Conservation (phyloP, 2,113 vertebrate species). For the Hypomesus transpacificus region DNA sequence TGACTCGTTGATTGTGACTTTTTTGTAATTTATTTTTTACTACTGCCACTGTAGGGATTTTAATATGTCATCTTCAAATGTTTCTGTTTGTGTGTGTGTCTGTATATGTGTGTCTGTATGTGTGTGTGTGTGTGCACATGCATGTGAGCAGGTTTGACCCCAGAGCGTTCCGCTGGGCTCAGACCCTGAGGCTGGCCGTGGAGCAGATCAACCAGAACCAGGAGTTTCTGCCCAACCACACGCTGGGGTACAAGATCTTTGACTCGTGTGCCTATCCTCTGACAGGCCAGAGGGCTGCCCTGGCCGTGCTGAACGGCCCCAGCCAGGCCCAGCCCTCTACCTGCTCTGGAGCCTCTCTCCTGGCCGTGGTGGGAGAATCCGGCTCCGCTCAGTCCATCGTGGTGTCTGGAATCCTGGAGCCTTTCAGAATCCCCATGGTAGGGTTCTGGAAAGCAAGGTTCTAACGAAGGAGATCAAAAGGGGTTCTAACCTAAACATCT, state of each 20-base stretch:
- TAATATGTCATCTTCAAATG: not conserved
- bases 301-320: slow-evolving; percentile 62
- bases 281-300: slow-evolving; percentile 64
- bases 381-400: slow-evolving; percentile 72
- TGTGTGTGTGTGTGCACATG: not conserved
- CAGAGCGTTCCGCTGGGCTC: slow-evolving; percentile 71
- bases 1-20: no score
- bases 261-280: slow-evolving; percentile 73
- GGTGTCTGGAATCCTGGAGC: slow-evolving; percentile 67
- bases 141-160: slow-evolving; percentile 65
- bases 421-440: slow-evolving; percentile 74
- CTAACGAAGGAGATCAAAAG: no score
- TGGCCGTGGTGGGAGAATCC: slow-evolving; percentile 70
- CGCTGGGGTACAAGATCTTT: slow-evolving; percentile 71
- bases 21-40: not conserved
- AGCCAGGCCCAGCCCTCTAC: slow-evolving; percentile 34
- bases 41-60: not conserved
- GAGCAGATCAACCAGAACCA: slow-evolving; percentile 69
- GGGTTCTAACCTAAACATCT: no score
- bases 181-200: slow-evolving; percentile 70
- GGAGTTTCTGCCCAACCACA: slow-evolving; percentile 60
- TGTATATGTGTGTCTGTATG: not conserved
- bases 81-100: not conserved
- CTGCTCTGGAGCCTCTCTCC: slow-evolving; percentile 54
- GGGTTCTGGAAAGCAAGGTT: not conserved